Conservation (phyloP, 1,140 invertebrate genomes). For the Littorina saxatilis region DNA sequence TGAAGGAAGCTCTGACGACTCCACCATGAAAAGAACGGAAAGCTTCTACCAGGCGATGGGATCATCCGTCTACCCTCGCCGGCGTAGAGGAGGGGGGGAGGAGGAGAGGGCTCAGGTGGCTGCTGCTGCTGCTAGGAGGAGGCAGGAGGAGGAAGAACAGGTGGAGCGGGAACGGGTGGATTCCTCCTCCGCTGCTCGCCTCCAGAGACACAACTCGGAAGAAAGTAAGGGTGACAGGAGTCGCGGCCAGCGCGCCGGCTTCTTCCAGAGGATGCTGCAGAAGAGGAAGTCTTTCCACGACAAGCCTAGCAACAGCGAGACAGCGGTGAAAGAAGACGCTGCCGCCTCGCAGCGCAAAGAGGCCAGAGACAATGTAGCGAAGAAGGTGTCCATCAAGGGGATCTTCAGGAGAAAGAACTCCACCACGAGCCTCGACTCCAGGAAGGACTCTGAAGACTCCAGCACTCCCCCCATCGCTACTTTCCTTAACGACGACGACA, state of each 20-base stretch:
- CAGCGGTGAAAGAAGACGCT: slow-evolving; percentile 16
- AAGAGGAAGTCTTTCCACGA: slow-evolving; percentile 52
- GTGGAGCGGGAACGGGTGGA: slow-evolving; percentile 16
- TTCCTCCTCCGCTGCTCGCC: not conserved
- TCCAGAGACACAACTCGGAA: slow-evolving; percentile 16
- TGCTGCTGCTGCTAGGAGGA: not conserved
- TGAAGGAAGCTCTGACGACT: not conserved
- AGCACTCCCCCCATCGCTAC: slow-evolving; percentile 59
- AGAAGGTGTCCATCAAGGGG: slow-evolving; percentile 62
- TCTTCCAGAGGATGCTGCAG: slow-evolving; percentile 64
- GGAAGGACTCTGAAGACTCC: slow-evolving; percentile 43
- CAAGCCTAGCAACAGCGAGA: not conserved
- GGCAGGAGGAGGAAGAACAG: not conserved
- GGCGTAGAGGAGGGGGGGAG: not conserved
- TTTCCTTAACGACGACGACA: slow-evolving; percentile 66
- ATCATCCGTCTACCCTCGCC: not conserved
- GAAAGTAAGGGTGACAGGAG: slow-evolving; percentile 19
- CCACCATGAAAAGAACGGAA: slow-evolving; percentile 23
- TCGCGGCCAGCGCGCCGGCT: slow-evolving; percentile 54
- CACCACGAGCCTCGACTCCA: slow-evolving; percentile 37
- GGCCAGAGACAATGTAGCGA: slow-evolving; percentile 45
- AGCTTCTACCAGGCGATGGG: slow-evolving; percentile 38
- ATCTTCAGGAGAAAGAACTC: slow-evolving; percentile 64
- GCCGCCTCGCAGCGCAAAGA: slow-evolving; percentile 22
- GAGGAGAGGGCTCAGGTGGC: too few species aligned